phyloP scores from a whole-genome alignment of 2,113 vertebrate species.

The Daboia siamensis region DNA sequence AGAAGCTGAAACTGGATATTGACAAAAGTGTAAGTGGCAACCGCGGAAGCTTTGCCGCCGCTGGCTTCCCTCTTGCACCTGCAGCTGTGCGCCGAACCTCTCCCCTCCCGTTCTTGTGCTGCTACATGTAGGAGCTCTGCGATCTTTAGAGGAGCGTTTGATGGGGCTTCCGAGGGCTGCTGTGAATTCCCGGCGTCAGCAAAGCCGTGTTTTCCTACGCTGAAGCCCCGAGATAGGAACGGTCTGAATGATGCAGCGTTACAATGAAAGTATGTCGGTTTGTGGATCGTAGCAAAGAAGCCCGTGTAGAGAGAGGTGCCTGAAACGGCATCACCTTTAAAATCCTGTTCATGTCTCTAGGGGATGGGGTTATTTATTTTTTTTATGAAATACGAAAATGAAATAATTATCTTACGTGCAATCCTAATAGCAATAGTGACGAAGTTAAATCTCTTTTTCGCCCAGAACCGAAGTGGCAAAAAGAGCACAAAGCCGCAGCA shows the following conservation, averaged over 20 bases:
- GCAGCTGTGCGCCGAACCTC: not conserved
- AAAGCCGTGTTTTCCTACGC: not conserved
- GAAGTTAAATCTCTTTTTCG: not conserved
- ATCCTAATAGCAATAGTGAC: not conserved
- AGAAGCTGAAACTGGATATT: constrained; percentile 92
- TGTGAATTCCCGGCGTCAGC: not conserved
- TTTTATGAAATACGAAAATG: not conserved
- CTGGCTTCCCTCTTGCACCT: not conserved
- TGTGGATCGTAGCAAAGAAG: not conserved
- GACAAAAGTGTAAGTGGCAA: constrained; percentile 88
- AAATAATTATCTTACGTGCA: not conserved
- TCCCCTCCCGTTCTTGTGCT: not conserved
- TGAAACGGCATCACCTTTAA: not conserved
- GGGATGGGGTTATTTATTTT: not conserved
- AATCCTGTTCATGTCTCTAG: not conserved
- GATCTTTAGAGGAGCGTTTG: not conserved
- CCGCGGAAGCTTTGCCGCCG: not conserved
- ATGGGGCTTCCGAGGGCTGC: not conserved
- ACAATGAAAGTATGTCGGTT: not conserved
- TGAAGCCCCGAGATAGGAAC: not conserved
- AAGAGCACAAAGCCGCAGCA: not conserved
- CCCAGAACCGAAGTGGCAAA: not conserved
- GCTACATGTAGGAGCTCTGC: not conserved
- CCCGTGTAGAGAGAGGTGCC: too few relatives aligned
- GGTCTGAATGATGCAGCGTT: not conserved